Conservation (phyloP, 2,797 vertebrate genomes). For the Triplophysa bombifrons region DNA sequence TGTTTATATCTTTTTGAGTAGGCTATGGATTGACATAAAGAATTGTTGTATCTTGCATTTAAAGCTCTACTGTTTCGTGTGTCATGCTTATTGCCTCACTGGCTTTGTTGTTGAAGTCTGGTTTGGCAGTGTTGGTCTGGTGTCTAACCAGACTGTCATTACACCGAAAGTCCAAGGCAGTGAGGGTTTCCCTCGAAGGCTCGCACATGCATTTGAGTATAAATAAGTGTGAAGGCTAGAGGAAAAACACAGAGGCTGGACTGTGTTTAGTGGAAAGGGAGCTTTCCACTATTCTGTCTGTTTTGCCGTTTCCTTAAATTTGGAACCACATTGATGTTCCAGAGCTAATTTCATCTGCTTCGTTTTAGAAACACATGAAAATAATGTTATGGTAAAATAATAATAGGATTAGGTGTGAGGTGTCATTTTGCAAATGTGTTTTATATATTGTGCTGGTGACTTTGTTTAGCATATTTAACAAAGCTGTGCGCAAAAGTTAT, state of each 20-base stretch:
- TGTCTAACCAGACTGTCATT: conserved; percentile 45
- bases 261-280: conserved; percentile 57
- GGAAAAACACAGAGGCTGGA: conserved; percentile 58
- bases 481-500: neutral
- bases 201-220: conserved; percentile 71
- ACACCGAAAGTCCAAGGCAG: conserved; percentile 28
- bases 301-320: conserved; percentile 54
- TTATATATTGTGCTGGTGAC: neutral
- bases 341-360: conserved; percentile 59
- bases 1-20: neutral
- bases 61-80: neutral
- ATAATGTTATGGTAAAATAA: conserved; percentile 11
- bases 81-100: neutral
- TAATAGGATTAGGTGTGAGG: neutral
- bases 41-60: neutral
- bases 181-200: conserved; percentile 46
- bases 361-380: conserved; percentile 61
- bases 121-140: conserved; percentile 28
- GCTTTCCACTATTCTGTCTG: conserved; percentile 69
- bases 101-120: conserved; percentile 23
- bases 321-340: conserved; percentile 73
- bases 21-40: neutral
- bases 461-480: neutral
- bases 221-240: conserved; percentile 65
- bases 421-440: neutral